Conservation (phyloP, 2,797 vertebrate species). For the Coregonus suidteri region DNA sequence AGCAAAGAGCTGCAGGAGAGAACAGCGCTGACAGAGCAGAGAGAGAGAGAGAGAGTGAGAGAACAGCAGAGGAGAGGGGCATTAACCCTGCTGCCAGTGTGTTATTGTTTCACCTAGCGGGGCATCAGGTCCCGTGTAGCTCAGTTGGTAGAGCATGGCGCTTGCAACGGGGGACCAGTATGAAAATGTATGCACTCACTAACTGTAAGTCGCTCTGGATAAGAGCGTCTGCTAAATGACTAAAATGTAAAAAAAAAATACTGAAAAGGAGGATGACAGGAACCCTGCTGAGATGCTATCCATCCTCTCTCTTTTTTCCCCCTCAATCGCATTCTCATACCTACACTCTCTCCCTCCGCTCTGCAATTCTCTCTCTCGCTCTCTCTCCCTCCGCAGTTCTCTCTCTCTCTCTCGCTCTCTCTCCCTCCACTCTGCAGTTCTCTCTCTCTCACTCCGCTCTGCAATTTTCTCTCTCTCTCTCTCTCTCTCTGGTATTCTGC, state of each 20-base stretch:
- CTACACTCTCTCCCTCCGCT: neutral
- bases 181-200: too few species aligned
- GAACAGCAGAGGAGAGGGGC: neutral
- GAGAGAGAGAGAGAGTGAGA: neutral
- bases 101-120: slow-evolving; percentile 1
- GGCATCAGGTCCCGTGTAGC: neutral
- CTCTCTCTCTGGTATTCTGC: too few species aligned
- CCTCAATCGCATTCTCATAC: neutral
- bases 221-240: too few species aligned
- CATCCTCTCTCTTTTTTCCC: neutral
- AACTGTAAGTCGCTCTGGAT: too few species aligned
- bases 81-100: neutral
- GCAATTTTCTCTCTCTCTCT: too few species aligned
- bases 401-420: neutral
- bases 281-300: neutral
- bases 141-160: too few species aligned
- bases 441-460: too few species aligned
- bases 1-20: neutral
- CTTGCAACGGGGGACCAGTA: too few species aligned
- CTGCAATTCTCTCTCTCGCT: neutral
- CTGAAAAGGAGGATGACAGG: neutral
- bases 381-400: neutral
- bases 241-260: neutral
- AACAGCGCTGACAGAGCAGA: neutral
- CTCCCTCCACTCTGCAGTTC: neutral